Conservation (phyloP, 2,113 vertebrate genomes). For the Daphoenositta chrysoptera region DNA sequence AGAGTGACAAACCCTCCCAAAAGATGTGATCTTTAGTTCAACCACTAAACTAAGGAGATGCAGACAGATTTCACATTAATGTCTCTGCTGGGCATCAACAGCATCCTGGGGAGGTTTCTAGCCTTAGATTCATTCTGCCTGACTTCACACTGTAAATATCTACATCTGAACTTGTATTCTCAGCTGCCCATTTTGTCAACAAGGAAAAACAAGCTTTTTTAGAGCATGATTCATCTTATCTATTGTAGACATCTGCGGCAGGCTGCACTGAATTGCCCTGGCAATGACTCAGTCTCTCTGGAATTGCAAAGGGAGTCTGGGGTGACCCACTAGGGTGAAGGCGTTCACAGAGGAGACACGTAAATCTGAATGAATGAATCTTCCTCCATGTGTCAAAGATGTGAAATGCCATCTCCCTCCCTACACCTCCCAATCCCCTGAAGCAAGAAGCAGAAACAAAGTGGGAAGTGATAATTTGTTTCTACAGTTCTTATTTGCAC, state of each 20-base stretch:
- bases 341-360: neutral
- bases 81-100: neutral
- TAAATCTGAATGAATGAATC: neutral
- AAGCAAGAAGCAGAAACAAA: neutral
- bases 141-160: neutral
- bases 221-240: neutral
- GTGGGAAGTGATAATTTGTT: neutral
- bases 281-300: neutral
- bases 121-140: neutral
- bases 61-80: neutral
- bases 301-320: neutral
- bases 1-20: neutral
- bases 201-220: neutral
- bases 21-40: neutral
- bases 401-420: neutral
- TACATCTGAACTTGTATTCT: neutral
- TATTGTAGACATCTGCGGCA: neutral
- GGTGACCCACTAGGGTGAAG: neutral
- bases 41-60: neutral
- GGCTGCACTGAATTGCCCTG: neutral
- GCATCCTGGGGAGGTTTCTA: neutral
- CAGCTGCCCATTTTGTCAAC: neutral
- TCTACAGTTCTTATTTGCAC: neutral
- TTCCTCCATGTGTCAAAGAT: neutral
- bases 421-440: fast-evolving